phyloP scores from a whole-genome alignment of 2,113 vertebrate genomes.

The Zapus hudsonius region DNA sequence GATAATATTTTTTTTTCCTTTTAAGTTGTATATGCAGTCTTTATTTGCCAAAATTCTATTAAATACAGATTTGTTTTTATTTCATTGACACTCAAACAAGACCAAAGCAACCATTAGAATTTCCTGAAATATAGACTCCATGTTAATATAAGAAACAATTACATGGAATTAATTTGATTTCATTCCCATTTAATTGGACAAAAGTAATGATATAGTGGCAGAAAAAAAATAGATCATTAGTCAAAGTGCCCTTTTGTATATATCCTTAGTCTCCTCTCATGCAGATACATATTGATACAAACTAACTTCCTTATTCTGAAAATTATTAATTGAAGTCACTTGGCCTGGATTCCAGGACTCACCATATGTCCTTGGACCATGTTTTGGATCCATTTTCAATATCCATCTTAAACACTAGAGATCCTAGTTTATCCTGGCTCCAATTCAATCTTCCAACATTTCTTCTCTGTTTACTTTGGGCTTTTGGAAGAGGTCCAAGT shows the following conservation, averaged over 20 bases:
- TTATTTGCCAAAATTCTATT: neutral
- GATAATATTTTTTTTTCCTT: conserved; percentile 33
- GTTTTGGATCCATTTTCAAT: conserved; percentile 54
- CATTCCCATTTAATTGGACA: conserved; percentile 2
- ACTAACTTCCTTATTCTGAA: conserved; percentile 61
- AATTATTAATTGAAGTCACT: conserved; percentile 66
- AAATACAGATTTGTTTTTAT: conserved; percentile 4
- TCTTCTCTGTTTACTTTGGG: conserved; percentile 66
- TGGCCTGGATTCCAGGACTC: conserved; percentile 60
- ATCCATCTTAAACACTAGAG: conserved; percentile 62
- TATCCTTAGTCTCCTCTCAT: neutral
- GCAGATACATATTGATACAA: conserved; percentile 62
- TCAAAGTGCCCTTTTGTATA: conserved; percentile 39
- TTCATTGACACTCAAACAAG: conserved; percentile 11
- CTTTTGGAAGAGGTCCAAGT: conserved; percentile 68
- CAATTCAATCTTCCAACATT: conserved; percentile 64
- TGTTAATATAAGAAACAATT: conserved; percentile 36
- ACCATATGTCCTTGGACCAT: conserved; percentile 56
- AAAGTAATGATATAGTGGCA: neutral
- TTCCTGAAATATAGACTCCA: neutral
- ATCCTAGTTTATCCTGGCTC: conserved; percentile 71
- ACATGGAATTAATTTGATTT: neutral
- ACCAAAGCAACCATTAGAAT: neutral
- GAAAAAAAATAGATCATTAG: neutral
- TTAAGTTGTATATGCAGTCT: neutral